These are phyloP conservation scores for Berghia stephanieae DNA, from an alignment of 1,140 invertebrate species.

Conservation along the genomic window DNA sequence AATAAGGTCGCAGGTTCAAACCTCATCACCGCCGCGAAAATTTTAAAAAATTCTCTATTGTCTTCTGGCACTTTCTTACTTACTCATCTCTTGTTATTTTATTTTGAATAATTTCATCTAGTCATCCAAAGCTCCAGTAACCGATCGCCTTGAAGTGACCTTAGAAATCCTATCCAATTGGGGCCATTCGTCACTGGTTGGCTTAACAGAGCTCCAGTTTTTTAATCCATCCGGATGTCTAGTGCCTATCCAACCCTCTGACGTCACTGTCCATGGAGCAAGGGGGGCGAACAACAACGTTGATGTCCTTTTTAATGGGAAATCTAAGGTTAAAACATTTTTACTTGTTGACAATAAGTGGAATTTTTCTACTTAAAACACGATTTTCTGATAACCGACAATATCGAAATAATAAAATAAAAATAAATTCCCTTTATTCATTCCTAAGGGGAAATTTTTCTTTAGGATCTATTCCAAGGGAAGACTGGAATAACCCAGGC, in stretches of 20 bases:
- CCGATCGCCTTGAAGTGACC: conserved; percentile 40
- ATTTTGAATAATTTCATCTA: not conserved
- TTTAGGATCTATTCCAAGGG: no score
- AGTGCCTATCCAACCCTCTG: conserved; percentile 43
- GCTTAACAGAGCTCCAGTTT: conserved; percentile 62
- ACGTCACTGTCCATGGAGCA: conserved; percentile 50
- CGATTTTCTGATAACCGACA: no score
- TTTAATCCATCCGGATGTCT: conserved; percentile 48
- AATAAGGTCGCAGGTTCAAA: no score
- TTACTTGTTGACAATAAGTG: not conserved
- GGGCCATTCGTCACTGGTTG: conserved; percentile 55
- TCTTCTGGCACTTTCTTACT: no score
- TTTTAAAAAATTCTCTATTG: no score
- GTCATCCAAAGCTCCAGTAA: conserved; percentile 22
- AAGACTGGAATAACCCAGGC: no score
- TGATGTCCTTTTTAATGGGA: conserved; percentile 55
- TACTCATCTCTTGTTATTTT: no score
- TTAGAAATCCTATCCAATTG: conserved; percentile 60
- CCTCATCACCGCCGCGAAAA: no score
- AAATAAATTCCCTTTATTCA: no score
- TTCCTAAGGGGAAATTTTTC: no score
- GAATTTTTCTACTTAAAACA: no score
- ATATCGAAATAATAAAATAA: no score
- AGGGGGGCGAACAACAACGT: conserved; percentile 34
- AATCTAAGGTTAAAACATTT: conserved; percentile 49